Conservation (phyloP, 2,113 vertebrate species). For the Haemorhous mexicanus region DNA sequence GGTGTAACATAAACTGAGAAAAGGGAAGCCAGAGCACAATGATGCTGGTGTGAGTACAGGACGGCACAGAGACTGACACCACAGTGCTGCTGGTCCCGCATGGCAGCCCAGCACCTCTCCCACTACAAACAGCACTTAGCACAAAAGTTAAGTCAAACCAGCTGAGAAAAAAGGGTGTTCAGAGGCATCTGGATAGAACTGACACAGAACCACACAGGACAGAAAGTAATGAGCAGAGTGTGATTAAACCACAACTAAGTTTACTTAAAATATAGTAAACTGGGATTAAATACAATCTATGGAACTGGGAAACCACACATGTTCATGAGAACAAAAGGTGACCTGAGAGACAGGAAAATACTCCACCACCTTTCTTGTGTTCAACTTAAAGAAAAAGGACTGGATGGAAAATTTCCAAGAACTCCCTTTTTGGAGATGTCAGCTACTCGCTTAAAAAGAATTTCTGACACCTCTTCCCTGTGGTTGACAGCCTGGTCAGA, state of each 20-base stretch:
- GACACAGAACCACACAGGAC: not conserved
- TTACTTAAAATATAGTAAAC: not conserved
- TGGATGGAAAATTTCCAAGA: not conserved
- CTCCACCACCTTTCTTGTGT: not conserved
- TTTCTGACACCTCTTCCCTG: not conserved
- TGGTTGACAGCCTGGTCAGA: too few relatives aligned
- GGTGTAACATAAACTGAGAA: constrained; percentile 79
- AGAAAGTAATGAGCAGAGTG: not conserved
- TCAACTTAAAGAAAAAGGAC: not conserved
- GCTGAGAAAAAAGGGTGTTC: not conserved
- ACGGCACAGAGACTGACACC: rapidly evolving
- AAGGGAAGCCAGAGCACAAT: not conserved
- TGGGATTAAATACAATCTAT: not conserved
- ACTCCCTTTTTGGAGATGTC: not conserved
- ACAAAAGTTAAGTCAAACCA: not conserved
- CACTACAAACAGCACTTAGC: not conserved
- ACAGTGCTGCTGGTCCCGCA: not conserved
- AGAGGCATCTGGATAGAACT: not conserved
- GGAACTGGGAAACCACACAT: not conserved
- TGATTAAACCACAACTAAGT: not conserved
- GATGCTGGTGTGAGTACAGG: not conserved
- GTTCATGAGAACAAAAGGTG: not conserved
- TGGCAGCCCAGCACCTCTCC: not conserved
- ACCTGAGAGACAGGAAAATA: not conserved
- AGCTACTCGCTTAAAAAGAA: not conserved